These are phyloP conservation scores for Lindbergichthys nudifrons DNA, from an alignment of 2,797 vertebrate species.

Conservation along the genomic window DNA sequence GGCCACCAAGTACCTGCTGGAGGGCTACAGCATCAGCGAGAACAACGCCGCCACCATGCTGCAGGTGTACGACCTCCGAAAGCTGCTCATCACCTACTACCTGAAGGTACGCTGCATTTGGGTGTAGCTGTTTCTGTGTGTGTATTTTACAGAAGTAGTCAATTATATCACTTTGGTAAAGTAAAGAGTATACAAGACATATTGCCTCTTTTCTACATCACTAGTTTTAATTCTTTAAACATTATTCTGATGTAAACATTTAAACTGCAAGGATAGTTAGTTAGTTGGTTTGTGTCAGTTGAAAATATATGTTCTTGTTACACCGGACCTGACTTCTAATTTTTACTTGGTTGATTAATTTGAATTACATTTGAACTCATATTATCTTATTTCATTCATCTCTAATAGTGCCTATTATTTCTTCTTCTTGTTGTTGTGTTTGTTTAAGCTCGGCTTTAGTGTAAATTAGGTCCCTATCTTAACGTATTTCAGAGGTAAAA, in stretches of 20 bases:
- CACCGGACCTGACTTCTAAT: neutral
- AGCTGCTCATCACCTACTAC: conserved; percentile 94
- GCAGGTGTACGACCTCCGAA: conserved; percentile 95
- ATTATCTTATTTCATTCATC: too few relatives aligned
- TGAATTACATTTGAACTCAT: too few relatives aligned
- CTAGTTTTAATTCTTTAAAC: neutral
- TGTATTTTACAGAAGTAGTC: neutral
- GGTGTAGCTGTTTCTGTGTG: neutral
- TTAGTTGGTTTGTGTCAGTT: neutral
- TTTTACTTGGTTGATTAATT: too few relatives aligned
- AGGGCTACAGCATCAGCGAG: conserved; percentile 96
- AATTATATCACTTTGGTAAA: neutral
- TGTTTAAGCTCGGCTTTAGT: too few relatives aligned
- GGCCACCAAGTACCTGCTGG: conserved; percentile 93
- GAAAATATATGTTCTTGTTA: neutral
- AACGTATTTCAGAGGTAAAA: too few relatives aligned
- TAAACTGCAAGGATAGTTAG: neutral
- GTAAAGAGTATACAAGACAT: neutral
- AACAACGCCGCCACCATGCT: conserved; percentile 96
- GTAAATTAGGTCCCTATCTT: too few relatives aligned
- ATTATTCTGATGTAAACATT: neutral
- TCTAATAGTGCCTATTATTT: too few relatives aligned
- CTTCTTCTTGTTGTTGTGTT: too few relatives aligned
- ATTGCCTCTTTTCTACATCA: neutral
- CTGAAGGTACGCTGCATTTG: conserved; percentile 87